Evolutionary conservation across 2,888 invertebrate genomes (phyloP).

Genomic region (Noctua fimbriata): DNA sequence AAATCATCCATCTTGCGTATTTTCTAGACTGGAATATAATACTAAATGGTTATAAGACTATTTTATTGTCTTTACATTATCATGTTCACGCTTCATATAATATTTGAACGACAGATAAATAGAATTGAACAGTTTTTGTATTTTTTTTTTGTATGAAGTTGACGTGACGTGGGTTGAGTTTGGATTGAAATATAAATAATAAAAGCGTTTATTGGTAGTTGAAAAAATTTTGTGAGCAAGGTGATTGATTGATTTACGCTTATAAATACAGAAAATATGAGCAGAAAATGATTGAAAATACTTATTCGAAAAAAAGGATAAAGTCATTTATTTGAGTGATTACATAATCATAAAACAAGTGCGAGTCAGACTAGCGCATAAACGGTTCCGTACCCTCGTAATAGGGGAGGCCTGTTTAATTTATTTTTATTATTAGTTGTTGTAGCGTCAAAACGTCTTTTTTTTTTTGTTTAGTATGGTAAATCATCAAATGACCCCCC

Average conservation of each 20-base stretch:
- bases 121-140: neutral
- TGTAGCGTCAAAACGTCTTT: no score
- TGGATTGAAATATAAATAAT: constrained; percentile 3
- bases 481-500: no score
- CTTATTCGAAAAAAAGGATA: neutral
- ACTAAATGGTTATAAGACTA: constrained; percentile 20
- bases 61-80: constrained; percentile 30
- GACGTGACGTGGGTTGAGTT: constrained; percentile 12
- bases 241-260: neutral
- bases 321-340: no score
- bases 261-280: neutral
- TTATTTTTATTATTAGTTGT: no score
- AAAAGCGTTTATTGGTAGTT: neutral
- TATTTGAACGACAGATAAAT: constrained; percentile 43
- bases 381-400: no score
- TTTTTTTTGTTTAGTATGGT: no score
- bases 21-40: constrained; percentile 3
- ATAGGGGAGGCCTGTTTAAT: no score
- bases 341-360: no score
- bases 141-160: constrained; percentile 23
- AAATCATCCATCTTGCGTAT: neutral
- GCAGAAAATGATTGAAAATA: neutral
- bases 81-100: constrained; percentile 42
- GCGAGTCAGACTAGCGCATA: no score
- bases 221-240: neutral